Conservation (phyloP, 2,888 invertebrate species). For the Cyaniris semiargus region DNA sequence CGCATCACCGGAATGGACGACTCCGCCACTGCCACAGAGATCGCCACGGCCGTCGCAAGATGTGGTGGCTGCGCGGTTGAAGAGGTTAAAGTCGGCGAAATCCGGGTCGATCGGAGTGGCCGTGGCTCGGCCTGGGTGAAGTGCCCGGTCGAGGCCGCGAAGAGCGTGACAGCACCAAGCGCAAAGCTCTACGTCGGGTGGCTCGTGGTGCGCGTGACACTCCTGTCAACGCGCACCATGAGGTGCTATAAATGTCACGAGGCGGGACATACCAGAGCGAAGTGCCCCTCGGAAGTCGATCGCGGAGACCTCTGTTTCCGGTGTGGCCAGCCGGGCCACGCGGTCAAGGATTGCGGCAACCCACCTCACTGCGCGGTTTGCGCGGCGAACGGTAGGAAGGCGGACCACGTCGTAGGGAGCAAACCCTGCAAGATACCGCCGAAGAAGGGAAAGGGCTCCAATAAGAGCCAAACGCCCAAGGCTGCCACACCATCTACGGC, state of each 20-base stretch:
- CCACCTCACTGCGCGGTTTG: background rate
- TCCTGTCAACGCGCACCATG: background rate
- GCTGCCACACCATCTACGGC: background rate
- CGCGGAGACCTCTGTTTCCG: slow-evolving; percentile 16
- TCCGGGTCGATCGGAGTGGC: background rate
- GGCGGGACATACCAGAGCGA: background rate
- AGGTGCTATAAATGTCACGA: slow-evolving; percentile 6
- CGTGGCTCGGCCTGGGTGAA: slow-evolving; percentile 8
- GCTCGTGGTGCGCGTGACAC: background rate
- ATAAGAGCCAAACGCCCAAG: background rate
- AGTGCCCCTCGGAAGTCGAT: background rate
- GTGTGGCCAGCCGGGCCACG: background rate
- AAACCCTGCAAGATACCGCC: background rate
- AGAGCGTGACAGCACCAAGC: background rate
- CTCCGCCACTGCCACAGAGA: background rate
- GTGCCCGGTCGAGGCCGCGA: slow-evolving; percentile 10
- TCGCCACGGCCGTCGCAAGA: background rate
- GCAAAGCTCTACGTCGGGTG: background rate
- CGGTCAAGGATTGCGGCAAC: background rate
- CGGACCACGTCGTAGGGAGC: background rate
- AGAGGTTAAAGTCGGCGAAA: background rate
- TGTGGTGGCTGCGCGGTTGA: background rate
- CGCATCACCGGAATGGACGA: background rate
- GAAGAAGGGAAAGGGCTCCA: background rate
- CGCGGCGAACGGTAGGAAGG: background rate